Conservation (phyloP, 2,797 vertebrate genomes). For the Rhodeus uyekii region DNA sequence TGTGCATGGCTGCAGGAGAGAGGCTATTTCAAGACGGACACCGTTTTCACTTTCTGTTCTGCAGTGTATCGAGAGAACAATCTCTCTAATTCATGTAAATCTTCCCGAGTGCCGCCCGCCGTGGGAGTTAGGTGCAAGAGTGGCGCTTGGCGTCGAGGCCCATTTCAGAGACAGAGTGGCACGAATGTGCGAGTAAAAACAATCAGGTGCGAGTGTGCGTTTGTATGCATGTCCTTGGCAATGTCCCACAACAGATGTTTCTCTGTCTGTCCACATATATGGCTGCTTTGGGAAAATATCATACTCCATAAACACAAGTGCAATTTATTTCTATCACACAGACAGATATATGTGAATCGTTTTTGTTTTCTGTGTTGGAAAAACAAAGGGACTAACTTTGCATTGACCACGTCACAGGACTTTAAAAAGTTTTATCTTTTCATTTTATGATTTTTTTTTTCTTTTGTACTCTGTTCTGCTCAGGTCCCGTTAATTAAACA, state of each 20-base stretch:
- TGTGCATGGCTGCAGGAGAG: slow-evolving; percentile 45
- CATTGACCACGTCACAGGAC: slow-evolving; percentile 64
- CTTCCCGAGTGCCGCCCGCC: slow-evolving; percentile 25
- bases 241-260: slow-evolving; percentile 59
- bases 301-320: slow-evolving; percentile 51
- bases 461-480: slow-evolving; percentile 63
- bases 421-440: slow-evolving; percentile 55
- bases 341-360: slow-evolving; percentile 49
- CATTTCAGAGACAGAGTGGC: slow-evolving; percentile 38
- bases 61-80: slow-evolving; percentile 42
- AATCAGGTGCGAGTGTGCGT: slow-evolving; percentile 17
- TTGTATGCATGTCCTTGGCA: slow-evolving; percentile 53
- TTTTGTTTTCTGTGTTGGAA: slow-evolving; percentile 50
- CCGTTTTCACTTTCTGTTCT: slow-evolving; percentile 32
- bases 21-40: slow-evolving; percentile 58
- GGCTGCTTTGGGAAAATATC: slow-evolving; percentile 52
- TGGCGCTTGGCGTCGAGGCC: slow-evolving; percentile 28
- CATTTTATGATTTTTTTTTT: slow-evolving; percentile 65
- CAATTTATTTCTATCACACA: slow-evolving; percentile 55
- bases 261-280: slow-evolving; percentile 25
- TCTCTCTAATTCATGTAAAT: slow-evolving; percentile 32
- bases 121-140: slow-evolving; percentile 37
- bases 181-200: slow-evolving; percentile 43
- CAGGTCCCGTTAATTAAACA: slow-evolving; percentile 71
- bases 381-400: slow-evolving; percentile 55